Percentiles rank a stretch among this genome's conserved stretches.
phyloP scores from a whole-genome alignment of 2,113 vertebrate genomes.

The Ctenomys sociabilis region DNA sequence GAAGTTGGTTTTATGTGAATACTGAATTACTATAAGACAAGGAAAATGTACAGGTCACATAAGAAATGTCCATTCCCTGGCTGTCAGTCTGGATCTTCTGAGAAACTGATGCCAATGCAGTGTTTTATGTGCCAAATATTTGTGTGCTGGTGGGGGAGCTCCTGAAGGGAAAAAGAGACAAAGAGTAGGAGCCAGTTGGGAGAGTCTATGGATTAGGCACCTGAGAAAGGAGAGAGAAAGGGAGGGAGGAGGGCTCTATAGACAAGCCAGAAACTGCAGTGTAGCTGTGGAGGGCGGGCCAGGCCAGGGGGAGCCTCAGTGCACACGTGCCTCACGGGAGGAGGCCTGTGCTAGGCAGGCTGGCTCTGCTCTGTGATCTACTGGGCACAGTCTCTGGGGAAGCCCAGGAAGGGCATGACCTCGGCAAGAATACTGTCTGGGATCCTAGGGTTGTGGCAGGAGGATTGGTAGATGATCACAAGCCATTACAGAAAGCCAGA shows the following conservation, averaged over 20 bases:
- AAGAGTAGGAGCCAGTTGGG: no score
- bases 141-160: fast-evolving
- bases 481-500: fast-evolving
- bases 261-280: no score
- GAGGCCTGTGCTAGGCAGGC: neutral
- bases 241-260: fast-evolving
- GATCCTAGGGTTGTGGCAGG: neutral
- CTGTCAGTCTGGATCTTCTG: neutral
- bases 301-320: fast-evolving
- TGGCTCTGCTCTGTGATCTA: neutral
- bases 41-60: neutral
- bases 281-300: fast-evolving
- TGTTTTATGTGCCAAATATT: neutral
- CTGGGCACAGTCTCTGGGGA: neutral
- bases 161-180: neutral
- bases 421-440: neutral
- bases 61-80: neutral
- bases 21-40: neutral
- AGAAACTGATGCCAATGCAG: neutral
- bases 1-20: neutral
- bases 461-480: neutral
- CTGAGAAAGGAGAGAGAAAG: neutral
- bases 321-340: neutral
- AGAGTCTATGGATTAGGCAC: neutral
- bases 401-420: neutral